A percentile compares a stretch with the other conserved stretches of the same genome.
Conservation (phyloP, 1,140 invertebrate species). For the Grapholita molesta region DNA sequence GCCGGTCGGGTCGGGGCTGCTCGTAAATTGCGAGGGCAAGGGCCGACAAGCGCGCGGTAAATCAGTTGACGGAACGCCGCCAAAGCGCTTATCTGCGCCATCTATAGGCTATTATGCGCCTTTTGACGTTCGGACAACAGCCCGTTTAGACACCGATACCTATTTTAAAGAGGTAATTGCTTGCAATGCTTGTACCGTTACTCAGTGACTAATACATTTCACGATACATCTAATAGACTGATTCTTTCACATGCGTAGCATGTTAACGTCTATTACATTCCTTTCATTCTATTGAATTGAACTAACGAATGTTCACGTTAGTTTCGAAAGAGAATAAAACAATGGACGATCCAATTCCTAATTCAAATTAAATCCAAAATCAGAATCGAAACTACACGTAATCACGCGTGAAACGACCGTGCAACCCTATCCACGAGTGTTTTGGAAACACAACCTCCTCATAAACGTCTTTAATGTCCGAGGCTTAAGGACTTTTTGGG, state of each 20-base stretch:
- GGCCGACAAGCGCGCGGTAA: conserved; percentile 60
- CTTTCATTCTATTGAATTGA: not conserved
- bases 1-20: conserved; percentile 36
- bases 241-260: not conserved
- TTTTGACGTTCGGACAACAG: conserved; percentile 64
- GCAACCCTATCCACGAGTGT: not conserved
- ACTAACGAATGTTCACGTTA: not conserved
- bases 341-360: not conserved
- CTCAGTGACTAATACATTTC: not conserved
- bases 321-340: not conserved
- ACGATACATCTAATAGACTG: not conserved
- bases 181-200: conserved; percentile 10
- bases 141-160: conserved; percentile 52
- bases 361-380: conserved; percentile 6
- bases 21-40: conserved; percentile 62
- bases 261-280: not conserved
- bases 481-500: not conserved
- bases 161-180: conserved; percentile 6
- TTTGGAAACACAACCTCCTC: not conserved
- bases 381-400: not conserved
- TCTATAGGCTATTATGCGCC: conserved; percentile 70
- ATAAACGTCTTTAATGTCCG: not conserved
- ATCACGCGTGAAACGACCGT: conserved; percentile 8
- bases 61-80: conserved; percentile 58
- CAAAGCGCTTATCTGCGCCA: conserved; percentile 57